Percentiles rank a stretch among this genome's conserved stretches.
phyloP scores from a whole-genome alignment of 2,113 vertebrate genomes.

The Mastomys coucha region DNA sequence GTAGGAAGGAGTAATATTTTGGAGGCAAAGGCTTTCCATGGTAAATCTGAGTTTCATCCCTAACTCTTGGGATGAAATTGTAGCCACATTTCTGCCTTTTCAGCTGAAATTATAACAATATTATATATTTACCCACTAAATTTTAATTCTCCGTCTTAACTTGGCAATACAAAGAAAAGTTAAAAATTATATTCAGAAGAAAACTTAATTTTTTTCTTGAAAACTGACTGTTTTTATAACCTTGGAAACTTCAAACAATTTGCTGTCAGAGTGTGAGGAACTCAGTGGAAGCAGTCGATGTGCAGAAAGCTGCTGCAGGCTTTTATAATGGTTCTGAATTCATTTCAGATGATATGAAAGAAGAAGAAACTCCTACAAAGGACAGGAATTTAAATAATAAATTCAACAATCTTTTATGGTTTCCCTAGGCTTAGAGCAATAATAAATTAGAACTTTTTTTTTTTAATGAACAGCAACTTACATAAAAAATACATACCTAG shows the following conservation, averaged over 20 bases:
- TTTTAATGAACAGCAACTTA: background rate
- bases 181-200: conserved; percentile 48
- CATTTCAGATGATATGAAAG: conserved; percentile 47
- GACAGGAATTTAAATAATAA: conserved; percentile 56
- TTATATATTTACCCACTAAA: conserved; percentile 37
- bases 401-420: conserved; percentile 30
- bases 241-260: conserved; percentile 65
- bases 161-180: conserved; percentile 48
- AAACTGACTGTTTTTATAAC: conserved; percentile 38
- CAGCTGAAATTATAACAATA: conserved; percentile 37
- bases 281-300: conserved; percentile 6
- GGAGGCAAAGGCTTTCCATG: background rate
- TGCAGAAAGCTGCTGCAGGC: background rate
- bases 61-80: conserved; percentile 32
- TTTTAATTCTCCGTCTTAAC: conserved; percentile 60
- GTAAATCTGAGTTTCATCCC: background rate
- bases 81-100: conserved; percentile 38
- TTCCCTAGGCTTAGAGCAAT: background rate
- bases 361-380: background rate
- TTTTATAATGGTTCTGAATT: conserved; percentile 66
- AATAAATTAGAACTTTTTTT: conserved; percentile 24
- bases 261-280: conserved; percentile 48
- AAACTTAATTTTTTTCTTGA: conserved; percentile 36
- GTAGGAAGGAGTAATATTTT: conserved; percentile 14
- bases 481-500: background rate